These are phyloP conservation scores for Zygaena filipendulae DNA, from an alignment of 2,888 invertebrate genomes.

Conservation along the genomic window DNA sequence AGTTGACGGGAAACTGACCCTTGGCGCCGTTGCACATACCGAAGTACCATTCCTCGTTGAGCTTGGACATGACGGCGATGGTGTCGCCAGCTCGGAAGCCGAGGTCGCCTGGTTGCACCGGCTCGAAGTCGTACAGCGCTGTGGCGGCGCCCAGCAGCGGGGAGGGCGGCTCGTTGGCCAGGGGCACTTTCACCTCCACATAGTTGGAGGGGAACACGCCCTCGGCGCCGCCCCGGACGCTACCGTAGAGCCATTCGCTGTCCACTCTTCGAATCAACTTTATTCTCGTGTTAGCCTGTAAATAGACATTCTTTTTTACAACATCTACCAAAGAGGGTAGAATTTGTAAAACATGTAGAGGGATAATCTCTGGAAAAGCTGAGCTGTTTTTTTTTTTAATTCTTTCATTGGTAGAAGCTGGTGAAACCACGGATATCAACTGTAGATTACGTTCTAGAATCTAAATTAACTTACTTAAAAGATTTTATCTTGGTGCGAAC, in stretches of 20 bases:
- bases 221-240: conserved; percentile 70
- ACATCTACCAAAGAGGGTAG: no score
- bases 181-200: conserved; percentile 79
- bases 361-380: no score
- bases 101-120: conserved; percentile 62
- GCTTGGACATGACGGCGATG: conserved; percentile 73
- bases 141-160: conserved; percentile 48
- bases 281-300: conserved; percentile 78
- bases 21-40: conserved; percentile 74
- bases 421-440: no score
- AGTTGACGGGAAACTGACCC: conserved; percentile 85
- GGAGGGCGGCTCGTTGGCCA: conserved; percentile 46
- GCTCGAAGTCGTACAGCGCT: conserved; percentile 79
- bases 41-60: conserved; percentile 82
- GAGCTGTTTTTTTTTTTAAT: no score
- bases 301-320: no score
- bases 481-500: no score
- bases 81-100: conserved; percentile 40
- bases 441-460: no score
- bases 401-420: no score
- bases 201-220: conserved; percentile 88
- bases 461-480: no score
- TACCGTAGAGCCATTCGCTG: conserved; percentile 84
- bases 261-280: conserved; percentile 76
- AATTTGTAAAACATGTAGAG: no score